Evolutionary conservation across 2,113 vertebrate species (phyloP).

Genomic region (Sceloporus tristichus): DNA sequence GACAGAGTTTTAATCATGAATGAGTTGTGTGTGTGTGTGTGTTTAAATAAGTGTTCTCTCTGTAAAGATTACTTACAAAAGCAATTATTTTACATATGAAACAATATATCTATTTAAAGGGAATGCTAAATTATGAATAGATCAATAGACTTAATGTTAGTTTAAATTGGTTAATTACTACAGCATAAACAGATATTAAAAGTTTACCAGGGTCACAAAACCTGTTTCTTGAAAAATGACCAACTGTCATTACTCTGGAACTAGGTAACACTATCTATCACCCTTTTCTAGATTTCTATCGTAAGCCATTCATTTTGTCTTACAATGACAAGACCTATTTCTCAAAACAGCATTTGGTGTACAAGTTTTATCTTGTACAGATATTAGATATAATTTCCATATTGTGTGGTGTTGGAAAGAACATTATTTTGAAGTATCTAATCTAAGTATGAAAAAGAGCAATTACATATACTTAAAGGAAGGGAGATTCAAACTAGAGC

Average conservation of each 20-base stretch:
- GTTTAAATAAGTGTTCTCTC: conserved; percentile 28
- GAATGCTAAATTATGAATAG: neutral
- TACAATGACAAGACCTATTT: conserved; percentile 56
- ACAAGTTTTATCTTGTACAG: conserved; percentile 45
- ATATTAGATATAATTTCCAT: conserved; percentile 51
- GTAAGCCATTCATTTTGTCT: conserved; percentile 78
- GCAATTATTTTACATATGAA: conserved; percentile 36
- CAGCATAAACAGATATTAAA: conserved; percentile 60
- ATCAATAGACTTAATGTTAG: neutral
- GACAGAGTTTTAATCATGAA: conserved; percentile 37
- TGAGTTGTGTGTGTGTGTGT: neutral
- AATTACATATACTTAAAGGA: conserved; percentile 40
- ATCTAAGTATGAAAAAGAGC: conserved; percentile 35
- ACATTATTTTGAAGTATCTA: conserved; percentile 29
- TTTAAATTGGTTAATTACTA: conserved; percentile 56
- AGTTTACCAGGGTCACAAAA: conserved; percentile 66
- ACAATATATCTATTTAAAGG: conserved; percentile 17
- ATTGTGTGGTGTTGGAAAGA: conserved; percentile 14
- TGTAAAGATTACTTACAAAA: neutral
- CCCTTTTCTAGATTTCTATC: conserved; percentile 77
- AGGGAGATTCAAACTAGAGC: conserved; percentile 22
- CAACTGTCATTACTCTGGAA: conserved; percentile 57
- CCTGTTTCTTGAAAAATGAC: conserved; percentile 73
- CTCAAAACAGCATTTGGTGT: conserved; percentile 69
- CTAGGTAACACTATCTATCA: conserved; percentile 74